Conservation (phyloP, 1,140 invertebrate genomes). For the Vollenhovia emeryi region DNA sequence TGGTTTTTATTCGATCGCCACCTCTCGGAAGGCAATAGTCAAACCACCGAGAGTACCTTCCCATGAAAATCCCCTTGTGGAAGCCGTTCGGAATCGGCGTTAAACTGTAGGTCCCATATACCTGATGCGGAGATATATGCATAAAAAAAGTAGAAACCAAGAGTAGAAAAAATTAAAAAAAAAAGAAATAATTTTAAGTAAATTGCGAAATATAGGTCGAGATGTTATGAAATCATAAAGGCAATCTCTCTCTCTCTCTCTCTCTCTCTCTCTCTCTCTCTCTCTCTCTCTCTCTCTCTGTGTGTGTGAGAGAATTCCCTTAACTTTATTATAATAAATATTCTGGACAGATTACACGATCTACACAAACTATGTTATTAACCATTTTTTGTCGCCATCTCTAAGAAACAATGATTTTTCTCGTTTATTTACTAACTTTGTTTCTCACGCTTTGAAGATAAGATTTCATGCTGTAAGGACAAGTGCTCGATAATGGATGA, state of each 20-base stretch:
- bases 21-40: too few species aligned
- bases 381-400: not conserved
- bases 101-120: too few species aligned
- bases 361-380: not conserved
- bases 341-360: not conserved
- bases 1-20: too few species aligned
- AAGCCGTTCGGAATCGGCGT: too few species aligned
- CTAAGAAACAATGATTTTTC: not conserved
- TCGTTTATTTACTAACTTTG: not conserved
- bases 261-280: too few species aligned
- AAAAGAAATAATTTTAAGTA: not conserved
- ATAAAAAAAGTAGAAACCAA: not conserved
- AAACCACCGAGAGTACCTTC: too few species aligned
- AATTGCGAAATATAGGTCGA: not conserved
- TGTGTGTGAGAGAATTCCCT: not conserved
- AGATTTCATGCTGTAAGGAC: not conserved
- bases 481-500: conserved; percentile 32
- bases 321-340: not conserved
- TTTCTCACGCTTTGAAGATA: not conserved
- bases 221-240: not conserved
- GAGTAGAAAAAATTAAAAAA: not conserved
- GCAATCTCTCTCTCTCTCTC: too few species aligned
- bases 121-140: too few species aligned
- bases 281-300: too few species aligned
- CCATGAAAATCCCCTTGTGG: too few species aligned